Evolutionary conservation across 2,113 vertebrate species (phyloP).

Genomic region (Herpailurus yagouaroundi): DNA sequence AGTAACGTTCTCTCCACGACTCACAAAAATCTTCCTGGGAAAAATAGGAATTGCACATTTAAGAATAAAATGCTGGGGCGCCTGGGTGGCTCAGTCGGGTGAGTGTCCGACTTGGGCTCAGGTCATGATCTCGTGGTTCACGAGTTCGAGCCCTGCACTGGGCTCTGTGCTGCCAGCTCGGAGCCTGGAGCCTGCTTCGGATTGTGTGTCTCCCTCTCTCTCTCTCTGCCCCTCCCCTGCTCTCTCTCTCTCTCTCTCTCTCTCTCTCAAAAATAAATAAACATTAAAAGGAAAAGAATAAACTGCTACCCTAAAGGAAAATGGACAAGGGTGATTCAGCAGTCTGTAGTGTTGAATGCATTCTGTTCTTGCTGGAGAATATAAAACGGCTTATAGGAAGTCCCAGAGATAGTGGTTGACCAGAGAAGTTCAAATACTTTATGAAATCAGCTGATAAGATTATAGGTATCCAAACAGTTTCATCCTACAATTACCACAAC

Average conservation of each 20-base stretch:
- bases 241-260: too few species aligned
- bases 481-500: not conserved
- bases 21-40: not conserved
- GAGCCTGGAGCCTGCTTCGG: too few species aligned
- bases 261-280: too few species aligned
- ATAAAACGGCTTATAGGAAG: not conserved
- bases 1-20: not conserved
- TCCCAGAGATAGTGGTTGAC: not conserved
- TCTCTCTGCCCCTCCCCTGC: too few species aligned
- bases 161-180: too few species aligned
- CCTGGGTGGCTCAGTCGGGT: too few species aligned
- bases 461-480: not conserved
- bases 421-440: not conserved
- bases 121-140: too few species aligned
- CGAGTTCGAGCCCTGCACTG: too few species aligned
- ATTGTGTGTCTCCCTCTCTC: too few species aligned
- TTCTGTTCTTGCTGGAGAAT: not conserved
- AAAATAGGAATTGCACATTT: not conserved
- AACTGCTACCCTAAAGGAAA: not conserved
- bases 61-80: not conserved
- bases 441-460: not conserved
- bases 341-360: not conserved
- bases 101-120: too few species aligned
- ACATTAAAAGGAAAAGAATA: not conserved
- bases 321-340: not conserved